Conservation (phyloP, 2,797 vertebrate genomes). For the Lacerta viridis region DNA sequence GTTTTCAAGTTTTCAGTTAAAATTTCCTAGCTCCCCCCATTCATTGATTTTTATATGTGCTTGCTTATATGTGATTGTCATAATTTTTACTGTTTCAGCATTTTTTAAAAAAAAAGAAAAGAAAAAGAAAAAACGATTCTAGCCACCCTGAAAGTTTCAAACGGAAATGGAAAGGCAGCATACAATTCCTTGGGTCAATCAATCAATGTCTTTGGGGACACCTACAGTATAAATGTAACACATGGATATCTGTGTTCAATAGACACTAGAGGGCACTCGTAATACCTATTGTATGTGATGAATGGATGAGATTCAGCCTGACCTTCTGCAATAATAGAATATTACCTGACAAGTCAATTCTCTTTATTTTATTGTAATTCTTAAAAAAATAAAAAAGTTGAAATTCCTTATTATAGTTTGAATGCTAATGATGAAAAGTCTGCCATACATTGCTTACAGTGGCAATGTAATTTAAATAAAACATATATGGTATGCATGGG, state of each 20-base stretch:
- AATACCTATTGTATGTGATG: slow-evolving; percentile 7
- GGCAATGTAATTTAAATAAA: background rate
- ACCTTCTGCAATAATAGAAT: background rate
- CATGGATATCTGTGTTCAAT: background rate
- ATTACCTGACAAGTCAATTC: background rate
- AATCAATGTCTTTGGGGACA: background rate
- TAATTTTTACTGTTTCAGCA: background rate
- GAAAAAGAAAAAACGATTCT: background rate
- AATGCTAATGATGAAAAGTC: background rate
- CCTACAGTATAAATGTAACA: background rate
- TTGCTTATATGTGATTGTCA: background rate
- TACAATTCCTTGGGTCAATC: background rate
- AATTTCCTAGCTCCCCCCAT: background rate
- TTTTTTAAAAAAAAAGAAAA: too few species aligned
- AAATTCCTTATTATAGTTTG: background rate
- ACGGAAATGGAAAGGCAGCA: background rate
- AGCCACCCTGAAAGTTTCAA: too few species aligned
- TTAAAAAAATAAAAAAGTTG: background rate
- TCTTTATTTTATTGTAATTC: background rate
- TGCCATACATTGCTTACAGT: background rate
- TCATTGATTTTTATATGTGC: background rate
- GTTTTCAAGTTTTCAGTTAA: background rate
- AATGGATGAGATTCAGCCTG: background rate
- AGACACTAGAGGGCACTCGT: slow-evolving; percentile 46
- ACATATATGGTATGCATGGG: background rate